Base-by-base conservation (phyloP, 2,797 vertebrate genomes). In the Huso huso region DNA sequence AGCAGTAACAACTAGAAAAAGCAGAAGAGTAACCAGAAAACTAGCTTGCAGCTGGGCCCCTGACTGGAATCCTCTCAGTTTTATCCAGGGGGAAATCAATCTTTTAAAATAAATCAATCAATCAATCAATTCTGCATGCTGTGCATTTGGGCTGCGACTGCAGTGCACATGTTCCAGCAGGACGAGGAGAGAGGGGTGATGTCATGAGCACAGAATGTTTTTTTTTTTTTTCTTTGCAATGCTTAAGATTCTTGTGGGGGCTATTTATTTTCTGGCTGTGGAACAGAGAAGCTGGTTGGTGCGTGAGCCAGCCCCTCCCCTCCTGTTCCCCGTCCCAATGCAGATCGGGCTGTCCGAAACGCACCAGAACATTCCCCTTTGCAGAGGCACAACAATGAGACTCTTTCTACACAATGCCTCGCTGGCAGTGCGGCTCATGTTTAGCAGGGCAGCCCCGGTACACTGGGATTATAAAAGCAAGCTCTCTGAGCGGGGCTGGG, bases 121-220 rank as follows among this genome's bases (percentile, higher is more conserved):
- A 7, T 11, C 10, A 58, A 6, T 58, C 7, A 58, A 58, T 58
- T 62, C 23, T 68, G 13, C 52, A 66, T 62, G 70, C 6, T 61
- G 23, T 68, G 57, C 53, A 49, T 49, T 51, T 65, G 15, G 64
- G 68, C 66, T 60, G 63, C 68, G 74, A 65, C 76, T 73, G 83
- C 69, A 75, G 69, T 67, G 71, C 83, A 87, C 82, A 86, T 87
- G 83, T 86, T 80, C 58, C 74, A 61, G 52, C 9, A 23, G 67
- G 59, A 75, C 71, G 68, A 66, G 75, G 70, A 71, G 69, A 6
- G 67, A 73, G 67, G 73, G 70, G 68, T 88, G 87, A 89, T 87
- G 82, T 90, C 86, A 90, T 82, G 66, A 74, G 75, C 76, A 77
- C 72, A 85, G 78, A 86, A 89, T 90, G 86, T 82, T 65, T 65